Percentiles rank a stretch among this genome's conserved stretches.
phyloP scores from a whole-genome alignment of 2,888 invertebrate genomes.

The Andrena bicolor region DNA sequence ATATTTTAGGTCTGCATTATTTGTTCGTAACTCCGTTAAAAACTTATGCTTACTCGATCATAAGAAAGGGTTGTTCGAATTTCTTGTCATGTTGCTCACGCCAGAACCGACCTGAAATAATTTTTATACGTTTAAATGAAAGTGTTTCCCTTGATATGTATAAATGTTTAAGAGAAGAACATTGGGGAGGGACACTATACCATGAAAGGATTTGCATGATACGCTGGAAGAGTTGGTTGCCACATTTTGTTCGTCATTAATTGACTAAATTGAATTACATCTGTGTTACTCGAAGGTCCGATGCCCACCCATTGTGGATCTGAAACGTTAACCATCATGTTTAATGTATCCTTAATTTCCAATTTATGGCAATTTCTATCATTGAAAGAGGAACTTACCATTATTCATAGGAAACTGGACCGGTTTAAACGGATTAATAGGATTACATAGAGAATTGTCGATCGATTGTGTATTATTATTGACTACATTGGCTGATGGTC shows the following conservation, averaged over 20 bases:
- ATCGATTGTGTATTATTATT: slow-evolving; percentile 81
- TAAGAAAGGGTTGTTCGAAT: slow-evolving; percentile 88
- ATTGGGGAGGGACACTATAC: slow-evolving; percentile 71
- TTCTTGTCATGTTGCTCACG: slow-evolving; percentile 82
- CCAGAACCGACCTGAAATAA: slow-evolving; percentile 81
- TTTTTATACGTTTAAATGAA: slow-evolving; percentile 6
- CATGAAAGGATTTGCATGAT: slow-evolving; percentile 85
- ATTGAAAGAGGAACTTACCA: slow-evolving; percentile 71
- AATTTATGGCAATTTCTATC: slow-evolving; percentile 19
- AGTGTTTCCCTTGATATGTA: no score
- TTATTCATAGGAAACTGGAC: slow-evolving; percentile 80
- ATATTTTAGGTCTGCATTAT: slow-evolving; percentile 79
- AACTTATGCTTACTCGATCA: slow-evolving; percentile 82
- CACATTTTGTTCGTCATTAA: slow-evolving; percentile 83
- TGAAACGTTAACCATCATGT: slow-evolving; percentile 57
- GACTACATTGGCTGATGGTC: slow-evolving; percentile 80
- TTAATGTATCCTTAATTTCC: background rate
- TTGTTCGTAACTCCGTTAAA: slow-evolving; percentile 79
- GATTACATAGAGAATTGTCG: slow-evolving; percentile 79
- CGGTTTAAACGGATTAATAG: slow-evolving; percentile 82
- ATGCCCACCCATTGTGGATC: slow-evolving; percentile 81
- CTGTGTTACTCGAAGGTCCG: slow-evolving; percentile 80
- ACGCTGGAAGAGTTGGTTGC: slow-evolving; percentile 82
- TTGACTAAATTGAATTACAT: slow-evolving; percentile 83
- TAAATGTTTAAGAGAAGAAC: no score